Conservation (phyloP, 2,797 vertebrate species). For the Acrossocheilus wenchowensis region DNA sequence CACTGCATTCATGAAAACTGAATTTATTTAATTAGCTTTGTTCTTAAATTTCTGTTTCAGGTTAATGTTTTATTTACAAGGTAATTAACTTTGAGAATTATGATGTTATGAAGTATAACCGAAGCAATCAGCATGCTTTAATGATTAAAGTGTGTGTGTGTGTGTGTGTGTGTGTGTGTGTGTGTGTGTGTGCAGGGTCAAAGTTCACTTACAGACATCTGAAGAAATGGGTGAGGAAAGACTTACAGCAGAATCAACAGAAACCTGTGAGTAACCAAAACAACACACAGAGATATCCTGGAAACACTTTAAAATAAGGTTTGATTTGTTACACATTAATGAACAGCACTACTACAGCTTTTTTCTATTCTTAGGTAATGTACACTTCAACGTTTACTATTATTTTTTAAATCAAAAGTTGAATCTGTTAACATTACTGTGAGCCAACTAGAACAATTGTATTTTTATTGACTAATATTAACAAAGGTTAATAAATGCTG, state of each 20-base stretch:
- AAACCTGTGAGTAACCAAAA: slow-evolving; percentile 20
- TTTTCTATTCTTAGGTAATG: too few relatives aligned
- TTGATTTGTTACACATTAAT: neutral
- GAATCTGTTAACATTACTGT: too few relatives aligned
- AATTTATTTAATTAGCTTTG: neutral
- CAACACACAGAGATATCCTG: neutral
- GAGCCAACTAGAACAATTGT: too few relatives aligned
- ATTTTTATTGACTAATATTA: too few relatives aligned
- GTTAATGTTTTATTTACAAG: neutral
- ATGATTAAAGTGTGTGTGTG: too few relatives aligned
- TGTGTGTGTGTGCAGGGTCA: neutral
- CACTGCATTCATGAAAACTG: neutral
- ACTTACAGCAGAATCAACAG: slow-evolving; percentile 5
- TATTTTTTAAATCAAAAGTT: too few relatives aligned
- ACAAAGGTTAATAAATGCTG: too few relatives aligned
- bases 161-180: too few relatives aligned
- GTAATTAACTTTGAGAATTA: neutral
- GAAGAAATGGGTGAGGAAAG: slow-evolving; percentile 19
- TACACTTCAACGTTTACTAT: too few relatives aligned
- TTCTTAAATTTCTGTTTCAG: neutral
- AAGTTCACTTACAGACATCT: slow-evolving; percentile 18
- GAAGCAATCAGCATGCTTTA: neutral
- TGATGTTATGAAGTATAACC: neutral
- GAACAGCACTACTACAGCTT: too few relatives aligned
- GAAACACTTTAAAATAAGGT: neutral